phyloP scores from a whole-genome alignment of 2,888 invertebrate species.

The Yponomeuta sedellus region DNA sequence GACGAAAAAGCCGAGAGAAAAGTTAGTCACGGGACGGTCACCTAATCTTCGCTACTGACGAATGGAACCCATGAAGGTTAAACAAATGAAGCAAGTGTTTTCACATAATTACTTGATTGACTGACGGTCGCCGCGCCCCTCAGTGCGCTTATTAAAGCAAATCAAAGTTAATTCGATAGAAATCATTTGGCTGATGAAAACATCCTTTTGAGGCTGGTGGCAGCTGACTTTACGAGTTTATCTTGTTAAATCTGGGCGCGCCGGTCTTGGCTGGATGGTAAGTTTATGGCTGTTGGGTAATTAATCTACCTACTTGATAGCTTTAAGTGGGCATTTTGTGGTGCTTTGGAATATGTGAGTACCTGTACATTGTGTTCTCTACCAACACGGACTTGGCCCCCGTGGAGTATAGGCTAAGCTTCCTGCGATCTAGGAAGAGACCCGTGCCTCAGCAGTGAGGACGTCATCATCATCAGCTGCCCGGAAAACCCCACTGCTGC shows the following conservation, averaged over 20 bases:
- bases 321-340: too few relatives aligned
- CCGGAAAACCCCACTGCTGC: too few relatives aligned
- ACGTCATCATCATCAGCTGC: too few relatives aligned
- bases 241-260: background rate
- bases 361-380: too few relatives aligned
- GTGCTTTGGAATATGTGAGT: too few relatives aligned
- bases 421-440: too few relatives aligned
- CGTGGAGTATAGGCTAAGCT: too few relatives aligned
- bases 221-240: conserved; percentile 6
- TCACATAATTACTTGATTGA: background rate
- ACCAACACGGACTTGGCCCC: too few relatives aligned
- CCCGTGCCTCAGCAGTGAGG: too few relatives aligned
- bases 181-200: conserved; percentile 51
- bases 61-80: background rate
- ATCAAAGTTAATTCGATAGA: conserved; percentile 58
- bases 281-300: background rate
- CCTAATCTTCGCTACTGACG: background rate
- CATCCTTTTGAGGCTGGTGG: conserved; percentile 36
- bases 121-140: background rate
- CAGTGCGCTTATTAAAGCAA: conserved; percentile 38
- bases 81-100: conserved; percentile 1
- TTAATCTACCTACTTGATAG: too few relatives aligned
- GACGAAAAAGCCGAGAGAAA: too few relatives aligned
- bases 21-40: too few relatives aligned
- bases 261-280: background rate